Percentiles rank a stretch among this genome's conserved stretches.
phyloP scores from a whole-genome alignment of 2,797 vertebrate genomes.

The Morelia viridis region DNA sequence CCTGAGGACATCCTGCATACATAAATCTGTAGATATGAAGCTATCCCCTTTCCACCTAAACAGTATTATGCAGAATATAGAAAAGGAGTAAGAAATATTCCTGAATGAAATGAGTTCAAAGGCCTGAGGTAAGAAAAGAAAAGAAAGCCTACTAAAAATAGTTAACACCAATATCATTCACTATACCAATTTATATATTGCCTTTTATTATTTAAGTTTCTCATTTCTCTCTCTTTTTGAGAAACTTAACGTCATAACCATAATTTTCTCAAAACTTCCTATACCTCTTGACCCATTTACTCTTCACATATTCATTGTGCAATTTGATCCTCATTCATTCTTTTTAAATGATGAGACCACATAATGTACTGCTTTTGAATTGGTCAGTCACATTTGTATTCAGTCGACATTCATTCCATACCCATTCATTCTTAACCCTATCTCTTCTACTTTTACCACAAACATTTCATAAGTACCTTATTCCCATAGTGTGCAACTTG shows the following conservation, averaged over 20 bases:
- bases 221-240: neutral
- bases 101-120: neutral
- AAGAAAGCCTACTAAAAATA: neutral
- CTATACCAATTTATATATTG: neutral
- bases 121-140: neutral
- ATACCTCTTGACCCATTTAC: neutral
- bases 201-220: neutral
- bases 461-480: neutral
- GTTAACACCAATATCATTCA: neutral
- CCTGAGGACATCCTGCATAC: neutral
- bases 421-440: neutral
- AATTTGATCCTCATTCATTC: neutral
- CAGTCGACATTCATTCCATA: neutral
- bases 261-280: neutral
- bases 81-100: neutral
- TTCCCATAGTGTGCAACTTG: neutral
- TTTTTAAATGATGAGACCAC: neutral
- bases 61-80: neutral
- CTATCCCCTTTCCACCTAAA: neutral
- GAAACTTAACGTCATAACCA: neutral
- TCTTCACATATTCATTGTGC: neutral
- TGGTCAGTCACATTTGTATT: neutral
- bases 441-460: neutral
- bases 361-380: neutral
- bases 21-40: neutral